These are phyloP conservation scores for Sicus ferrugineus DNA, from an alignment of 2,888 invertebrate genomes.

Conservation along the genomic window DNA sequence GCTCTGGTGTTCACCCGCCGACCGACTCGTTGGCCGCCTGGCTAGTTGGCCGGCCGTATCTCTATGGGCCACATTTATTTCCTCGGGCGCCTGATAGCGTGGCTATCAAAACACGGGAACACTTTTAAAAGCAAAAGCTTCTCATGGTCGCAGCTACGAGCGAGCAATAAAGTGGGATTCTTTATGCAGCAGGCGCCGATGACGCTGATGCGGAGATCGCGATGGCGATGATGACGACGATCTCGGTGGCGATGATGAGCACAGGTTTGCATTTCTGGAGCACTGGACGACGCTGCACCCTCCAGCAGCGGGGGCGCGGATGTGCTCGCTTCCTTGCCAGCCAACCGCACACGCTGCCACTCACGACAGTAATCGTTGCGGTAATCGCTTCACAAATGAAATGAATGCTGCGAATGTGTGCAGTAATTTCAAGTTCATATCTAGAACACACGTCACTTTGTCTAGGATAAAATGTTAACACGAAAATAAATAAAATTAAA, in stretches of 20 bases:
- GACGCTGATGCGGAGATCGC: background rate
- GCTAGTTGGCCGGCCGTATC: slow-evolving; percentile 39
- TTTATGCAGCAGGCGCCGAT: slow-evolving; percentile 46
- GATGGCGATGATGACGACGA: slow-evolving; percentile 12
- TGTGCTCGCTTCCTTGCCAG: no score
- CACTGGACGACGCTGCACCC: background rate
- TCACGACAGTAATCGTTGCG: no score
- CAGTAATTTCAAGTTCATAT: slow-evolving; percentile 30
- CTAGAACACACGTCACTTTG: slow-evolving; percentile 37
- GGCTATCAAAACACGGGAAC: slow-evolving; percentile 60
- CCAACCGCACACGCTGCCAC: background rate
- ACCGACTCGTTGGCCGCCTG: background rate
- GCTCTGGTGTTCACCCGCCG: background rate
- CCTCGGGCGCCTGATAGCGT: slow-evolving; percentile 59
- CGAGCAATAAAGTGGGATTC: slow-evolving; percentile 58
- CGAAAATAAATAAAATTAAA: background rate
- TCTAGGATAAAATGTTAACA: slow-evolving; percentile 28
- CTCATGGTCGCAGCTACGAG: slow-evolving; percentile 53
- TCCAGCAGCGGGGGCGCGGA: background rate
- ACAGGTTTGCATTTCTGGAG: background rate
- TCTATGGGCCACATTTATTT: slow-evolving; percentile 61
- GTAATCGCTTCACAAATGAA: slow-evolving; percentile 26
- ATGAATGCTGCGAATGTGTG: slow-evolving; percentile 21
- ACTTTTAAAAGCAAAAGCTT: slow-evolving; percentile 53
- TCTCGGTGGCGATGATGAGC: background rate